Evolutionary conservation across 2,113 vertebrate species (phyloP).

Genomic region (Macquaria australasica): DNA sequence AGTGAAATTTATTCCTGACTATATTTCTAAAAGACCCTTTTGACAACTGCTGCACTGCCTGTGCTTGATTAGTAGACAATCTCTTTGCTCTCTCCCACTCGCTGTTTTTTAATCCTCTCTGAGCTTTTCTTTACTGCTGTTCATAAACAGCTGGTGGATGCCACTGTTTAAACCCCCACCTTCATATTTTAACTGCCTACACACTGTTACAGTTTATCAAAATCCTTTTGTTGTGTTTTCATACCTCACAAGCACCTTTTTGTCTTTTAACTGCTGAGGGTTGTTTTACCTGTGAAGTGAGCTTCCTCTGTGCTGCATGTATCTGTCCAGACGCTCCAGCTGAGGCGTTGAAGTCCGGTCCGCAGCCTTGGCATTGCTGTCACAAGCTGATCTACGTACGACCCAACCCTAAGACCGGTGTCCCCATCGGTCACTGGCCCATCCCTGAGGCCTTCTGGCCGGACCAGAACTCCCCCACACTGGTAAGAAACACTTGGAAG

Average conservation of each 20-base stretch:
- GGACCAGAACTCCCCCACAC: conserved; percentile 96
- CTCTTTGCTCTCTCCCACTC: conserved; percentile 27
- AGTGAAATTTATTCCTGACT: neutral
- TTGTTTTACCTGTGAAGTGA: neutral
- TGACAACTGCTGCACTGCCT: conserved; percentile 10
- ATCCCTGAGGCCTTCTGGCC: conserved; percentile 98
- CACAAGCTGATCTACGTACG: conserved; percentile 98
- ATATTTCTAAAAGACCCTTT: neutral
- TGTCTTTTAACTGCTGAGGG: neutral
- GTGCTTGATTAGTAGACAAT: conserved; percentile 9
- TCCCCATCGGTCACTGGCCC: conserved; percentile 98
- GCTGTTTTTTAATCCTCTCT: conserved; percentile 20
- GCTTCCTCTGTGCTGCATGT: conserved; percentile 21
- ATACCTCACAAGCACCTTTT: neutral
- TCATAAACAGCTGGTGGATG: conserved; percentile 30
- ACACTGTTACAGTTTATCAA: neutral
- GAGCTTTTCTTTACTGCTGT: conserved; percentile 14
- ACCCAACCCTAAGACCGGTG: conserved; percentile 97
- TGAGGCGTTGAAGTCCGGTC: conserved; percentile 87
- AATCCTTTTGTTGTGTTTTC: neutral
- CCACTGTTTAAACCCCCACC: conserved; percentile 11
- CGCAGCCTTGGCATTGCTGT: conserved; percentile 95
- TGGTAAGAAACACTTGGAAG: conserved; percentile 82
- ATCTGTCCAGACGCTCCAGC: conserved; percentile 78
- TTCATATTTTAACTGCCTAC: conserved; percentile 22